phyloP scores from a whole-genome alignment of 2,888 invertebrate genomes.

The Rhodophaea formosa region DNA sequence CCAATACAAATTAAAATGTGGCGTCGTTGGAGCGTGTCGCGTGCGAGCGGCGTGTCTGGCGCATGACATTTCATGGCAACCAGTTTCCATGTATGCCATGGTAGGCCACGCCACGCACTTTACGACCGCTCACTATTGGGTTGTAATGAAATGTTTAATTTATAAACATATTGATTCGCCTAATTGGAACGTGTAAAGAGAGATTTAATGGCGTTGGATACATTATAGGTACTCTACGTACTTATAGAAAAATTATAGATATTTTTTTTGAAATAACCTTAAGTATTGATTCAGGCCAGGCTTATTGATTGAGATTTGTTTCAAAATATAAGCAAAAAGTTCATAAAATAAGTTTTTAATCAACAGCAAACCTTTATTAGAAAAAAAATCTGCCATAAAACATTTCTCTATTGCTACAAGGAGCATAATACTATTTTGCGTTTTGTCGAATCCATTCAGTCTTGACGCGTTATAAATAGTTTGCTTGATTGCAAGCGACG shows the following conservation, averaged over 20 bases:
- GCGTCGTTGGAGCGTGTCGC: slow-evolving; percentile 47
- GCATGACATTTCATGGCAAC: slow-evolving; percentile 64
- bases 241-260: too few species aligned
- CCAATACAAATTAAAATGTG: slow-evolving; percentile 31
- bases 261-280: too few species aligned
- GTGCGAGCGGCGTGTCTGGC: slow-evolving; percentile 44
- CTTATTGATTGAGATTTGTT: too few species aligned
- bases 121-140: background rate
- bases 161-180: too few species aligned
- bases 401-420: background rate
- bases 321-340: too few species aligned
- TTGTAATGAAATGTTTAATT: background rate
- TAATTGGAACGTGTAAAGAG: too few species aligned
- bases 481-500: slow-evolving; percentile 45
- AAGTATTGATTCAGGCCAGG: too few species aligned
- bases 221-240: too few species aligned
- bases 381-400: too few species aligned
- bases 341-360: too few species aligned
- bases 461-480: slow-evolving; percentile 39
- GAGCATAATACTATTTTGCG: background rate
- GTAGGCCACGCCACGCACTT: slow-evolving; percentile 3
- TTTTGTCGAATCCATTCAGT: slow-evolving; percentile 11
- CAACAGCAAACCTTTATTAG: too few species aligned
- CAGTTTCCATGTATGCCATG: slow-evolving; percentile 37
- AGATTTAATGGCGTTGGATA: too few species aligned